Conservation (phyloP, 2,888 invertebrate genomes). For the Drosophila tanythrix region DNA sequence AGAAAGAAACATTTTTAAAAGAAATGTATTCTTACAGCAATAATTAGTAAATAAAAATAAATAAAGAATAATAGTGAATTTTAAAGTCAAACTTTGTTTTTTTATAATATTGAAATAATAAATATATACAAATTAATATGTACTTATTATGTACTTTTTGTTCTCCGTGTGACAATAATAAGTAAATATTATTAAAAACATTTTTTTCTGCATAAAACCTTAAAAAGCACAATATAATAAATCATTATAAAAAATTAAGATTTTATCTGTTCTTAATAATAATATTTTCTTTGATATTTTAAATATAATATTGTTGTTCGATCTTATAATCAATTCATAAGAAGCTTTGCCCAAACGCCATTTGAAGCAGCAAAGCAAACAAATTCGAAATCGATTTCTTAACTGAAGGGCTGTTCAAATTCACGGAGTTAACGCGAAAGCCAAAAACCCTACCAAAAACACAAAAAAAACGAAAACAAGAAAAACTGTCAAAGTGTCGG, state of each 20-base stretch:
- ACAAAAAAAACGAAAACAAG: neutral
- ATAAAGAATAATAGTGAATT: neutral
- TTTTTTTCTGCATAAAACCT: neutral
- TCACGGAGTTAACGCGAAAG: slow-evolving; percentile 30
- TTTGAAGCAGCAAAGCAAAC: slow-evolving; percentile 18
- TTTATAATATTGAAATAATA: neutral
- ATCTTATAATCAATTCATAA: slow-evolving; percentile 11
- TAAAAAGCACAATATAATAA: neutral
- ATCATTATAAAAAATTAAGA: neutral
- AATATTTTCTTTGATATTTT: slow-evolving; percentile 11
- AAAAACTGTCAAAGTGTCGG: slow-evolving; percentile 58
- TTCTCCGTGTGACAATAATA: neutral
- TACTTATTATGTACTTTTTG: neutral
- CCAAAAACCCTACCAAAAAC: neutral
- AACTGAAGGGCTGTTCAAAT: slow-evolving; percentile 31
- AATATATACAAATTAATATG: neutral
- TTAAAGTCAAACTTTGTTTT: neutral
- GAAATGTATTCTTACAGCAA: neutral
- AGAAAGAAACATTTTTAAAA: neutral
- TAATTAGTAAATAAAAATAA: neutral
- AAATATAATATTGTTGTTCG: slow-evolving; percentile 14
- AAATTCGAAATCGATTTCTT: slow-evolving; percentile 51
- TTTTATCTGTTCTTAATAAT: neutral
- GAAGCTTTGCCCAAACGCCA: slow-evolving; percentile 13
- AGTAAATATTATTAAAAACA: neutral